Base-by-base conservation (phyloP, 2,888 invertebrate species). In the Unio pictorum region DNA sequence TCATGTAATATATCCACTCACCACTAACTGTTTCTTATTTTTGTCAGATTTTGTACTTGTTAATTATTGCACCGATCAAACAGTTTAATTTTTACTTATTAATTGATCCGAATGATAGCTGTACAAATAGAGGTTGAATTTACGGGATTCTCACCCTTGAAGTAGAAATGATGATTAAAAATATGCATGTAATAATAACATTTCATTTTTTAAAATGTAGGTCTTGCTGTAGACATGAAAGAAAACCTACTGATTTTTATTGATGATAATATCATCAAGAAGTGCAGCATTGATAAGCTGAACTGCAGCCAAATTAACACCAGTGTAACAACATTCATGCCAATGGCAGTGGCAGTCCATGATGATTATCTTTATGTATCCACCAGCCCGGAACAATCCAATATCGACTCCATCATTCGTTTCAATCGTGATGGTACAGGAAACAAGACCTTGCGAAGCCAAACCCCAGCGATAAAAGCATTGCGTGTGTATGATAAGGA, bases 201-300 rank as follows among this genome's bases (percentile, higher is more conserved):
- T 45, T 45, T 45, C 15, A 45, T 45, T 45, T 45, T 45, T 45
- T 45, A 45, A 45, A 11, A 45, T 79, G 30, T 91, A 92, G 94
- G 94, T 87, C 86, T 95, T 82, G 91, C 92, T 20, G 89, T 94
- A 84, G 94, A 95, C 88, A 89, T 92, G 71, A 91, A 91, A 34
- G 88, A 90, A 1, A 90, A 92, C 74, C 92, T 93, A 3, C 89
- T 96, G 69, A 96, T 95, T 91, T 96, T 95, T 93, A 92, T 94
- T 4, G 93, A 93, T 83, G 87, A 76, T 30, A 71, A 75, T n/a
- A 73, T 73, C 11, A 76, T 85, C 59, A 74, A 73, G 54, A 72
- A 67, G 34, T 84, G 82, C 67, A 70, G 78, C 70, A 65, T 76
- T 28, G 68, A 81, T 64, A 81, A 81, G 1, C 26, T 54, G 1